Conservation (phyloP, 2,113 vertebrate species). For the Donacobius atricapilla region DNA sequence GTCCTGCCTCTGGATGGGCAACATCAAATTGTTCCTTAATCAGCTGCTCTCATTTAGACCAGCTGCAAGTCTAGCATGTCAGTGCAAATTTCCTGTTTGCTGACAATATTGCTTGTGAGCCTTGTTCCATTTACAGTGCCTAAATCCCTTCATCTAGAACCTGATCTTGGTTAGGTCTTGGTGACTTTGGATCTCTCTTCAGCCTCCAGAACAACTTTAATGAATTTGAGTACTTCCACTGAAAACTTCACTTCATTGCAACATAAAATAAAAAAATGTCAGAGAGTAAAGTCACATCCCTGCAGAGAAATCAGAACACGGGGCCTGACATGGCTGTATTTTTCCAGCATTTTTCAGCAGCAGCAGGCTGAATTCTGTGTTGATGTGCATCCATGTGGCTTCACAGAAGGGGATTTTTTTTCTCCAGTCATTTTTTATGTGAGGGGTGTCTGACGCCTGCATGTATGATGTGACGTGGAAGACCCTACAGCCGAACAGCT, state of each 20-base stretch:
- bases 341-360: neutral
- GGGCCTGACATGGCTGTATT: neutral
- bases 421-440: neutral
- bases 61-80: neutral
- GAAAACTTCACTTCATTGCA: neutral
- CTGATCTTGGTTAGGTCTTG: neutral
- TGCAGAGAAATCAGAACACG: neutral
- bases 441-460: neutral
- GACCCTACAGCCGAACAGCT: neutral
- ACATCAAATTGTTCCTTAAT: neutral
- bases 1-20: neutral
- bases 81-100: neutral
- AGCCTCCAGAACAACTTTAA: neutral
- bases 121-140: neutral
- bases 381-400: neutral
- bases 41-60: neutral
- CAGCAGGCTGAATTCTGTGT: neutral
- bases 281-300: neutral
- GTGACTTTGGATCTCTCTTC: neutral
- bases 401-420: neutral
- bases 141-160: neutral
- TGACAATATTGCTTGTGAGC: neutral
- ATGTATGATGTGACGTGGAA: neutral
- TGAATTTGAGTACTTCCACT: neutral
- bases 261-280: neutral